Conservation (phyloP, 1,140 invertebrate species). For the Piezodorus guildinii region DNA sequence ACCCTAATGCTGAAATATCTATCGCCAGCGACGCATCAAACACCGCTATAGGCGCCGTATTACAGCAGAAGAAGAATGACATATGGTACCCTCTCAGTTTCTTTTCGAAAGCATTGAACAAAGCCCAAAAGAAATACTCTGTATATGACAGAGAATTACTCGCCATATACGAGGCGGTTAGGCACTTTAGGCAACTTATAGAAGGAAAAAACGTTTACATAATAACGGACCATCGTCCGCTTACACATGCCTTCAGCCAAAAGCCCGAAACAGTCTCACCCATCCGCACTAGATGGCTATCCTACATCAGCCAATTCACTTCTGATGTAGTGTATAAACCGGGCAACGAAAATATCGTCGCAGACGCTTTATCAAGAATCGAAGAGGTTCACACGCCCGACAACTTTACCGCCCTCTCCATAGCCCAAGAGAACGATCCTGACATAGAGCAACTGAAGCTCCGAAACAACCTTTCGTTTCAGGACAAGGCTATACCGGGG, state of each 20-base stretch:
- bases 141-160: neutral
- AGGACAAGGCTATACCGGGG: no score
- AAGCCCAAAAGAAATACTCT: neutral
- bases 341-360: neutral
- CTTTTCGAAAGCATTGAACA: neutral
- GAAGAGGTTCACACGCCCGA: neutral
- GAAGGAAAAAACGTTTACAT: neutral
- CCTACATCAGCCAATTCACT: neutral
- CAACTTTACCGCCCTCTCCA: neutral
- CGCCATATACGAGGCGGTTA: neutral
- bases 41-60: neutral
- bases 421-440: neutral
- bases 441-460: no score
- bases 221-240: neutral
- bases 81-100: neutral
- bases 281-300: neutral
- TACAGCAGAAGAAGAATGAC: neutral
- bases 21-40: neutral
- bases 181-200: neutral
- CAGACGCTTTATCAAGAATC: neutral
- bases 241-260: neutral
- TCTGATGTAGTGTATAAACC: neutral
- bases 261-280: neutral
- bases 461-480: no score
- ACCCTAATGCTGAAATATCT: neutral